phyloP scores from a whole-genome alignment of 2,888 invertebrate genomes.

The Noctua pronuba region DNA sequence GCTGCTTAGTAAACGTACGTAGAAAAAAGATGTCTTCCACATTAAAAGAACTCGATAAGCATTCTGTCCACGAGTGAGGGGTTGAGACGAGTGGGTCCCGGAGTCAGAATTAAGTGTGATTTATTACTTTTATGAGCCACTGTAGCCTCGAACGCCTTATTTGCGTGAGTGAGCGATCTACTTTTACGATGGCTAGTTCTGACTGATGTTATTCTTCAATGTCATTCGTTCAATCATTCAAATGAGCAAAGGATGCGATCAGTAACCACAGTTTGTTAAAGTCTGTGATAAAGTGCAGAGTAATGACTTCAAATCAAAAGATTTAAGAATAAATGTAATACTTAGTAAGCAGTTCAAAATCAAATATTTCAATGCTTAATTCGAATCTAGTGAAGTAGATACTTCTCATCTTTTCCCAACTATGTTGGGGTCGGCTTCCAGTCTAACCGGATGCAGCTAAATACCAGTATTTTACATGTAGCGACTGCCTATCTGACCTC shows the following conservation, averaged over 20 bases:
- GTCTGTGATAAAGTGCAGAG: neutral
- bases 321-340: neutral
- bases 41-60: slow-evolving; percentile 74
- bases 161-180: slow-evolving; percentile 75
- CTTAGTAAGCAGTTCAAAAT: neutral
- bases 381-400: neutral
- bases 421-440: too few species aligned
- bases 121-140: slow-evolving; percentile 85
- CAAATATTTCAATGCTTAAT: slow-evolving; percentile 1
- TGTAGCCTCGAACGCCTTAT: slow-evolving; percentile 77
- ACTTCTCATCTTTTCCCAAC: too few species aligned
- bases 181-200: slow-evolving; percentile 65
- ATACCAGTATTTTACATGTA: too few species aligned
- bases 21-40: slow-evolving; percentile 63
- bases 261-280: neutral
- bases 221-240: slow-evolving; percentile 56
- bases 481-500: too few species aligned
- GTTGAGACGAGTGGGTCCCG: slow-evolving; percentile 76
- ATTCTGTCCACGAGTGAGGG: slow-evolving; percentile 84
- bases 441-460: too few species aligned
- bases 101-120: slow-evolving; percentile 86
- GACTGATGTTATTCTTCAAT: slow-evolving; percentile 55
- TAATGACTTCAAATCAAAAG: neutral
- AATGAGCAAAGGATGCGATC: slow-evolving; percentile 38
- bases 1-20: slow-evolving; percentile 34